Evolutionary conservation across 1,140 invertebrate genomes (phyloP).

Genomic region (Hylyphantes graminicola): DNA sequence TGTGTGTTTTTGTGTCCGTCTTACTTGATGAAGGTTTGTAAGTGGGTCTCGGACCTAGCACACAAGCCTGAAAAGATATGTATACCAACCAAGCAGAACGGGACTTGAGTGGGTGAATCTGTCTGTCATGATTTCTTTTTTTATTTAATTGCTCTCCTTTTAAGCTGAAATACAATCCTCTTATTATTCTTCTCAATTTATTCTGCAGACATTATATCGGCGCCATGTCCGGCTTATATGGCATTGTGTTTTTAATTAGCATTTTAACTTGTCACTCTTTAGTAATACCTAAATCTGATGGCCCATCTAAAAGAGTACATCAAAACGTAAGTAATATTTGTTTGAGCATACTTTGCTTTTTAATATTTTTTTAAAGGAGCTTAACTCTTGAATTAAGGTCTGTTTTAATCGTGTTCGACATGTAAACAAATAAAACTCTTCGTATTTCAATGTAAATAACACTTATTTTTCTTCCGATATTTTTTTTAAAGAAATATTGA

Average conservation of each 20-base stretch:
- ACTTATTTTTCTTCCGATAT: neutral
- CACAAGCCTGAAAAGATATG: no score
- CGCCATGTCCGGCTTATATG: constrained; percentile 29
- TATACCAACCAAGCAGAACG: no score
- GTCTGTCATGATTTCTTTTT: constrained; percentile 32
- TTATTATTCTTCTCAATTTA: constrained; percentile 7
- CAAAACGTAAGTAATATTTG: constrained; percentile 42
- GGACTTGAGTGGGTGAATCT: constrained; percentile 52
- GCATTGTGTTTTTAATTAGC: neutral
- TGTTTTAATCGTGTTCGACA: neutral
- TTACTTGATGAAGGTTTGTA: no score
- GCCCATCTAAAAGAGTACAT: constrained; percentile 37
- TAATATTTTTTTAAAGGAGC: neutral
- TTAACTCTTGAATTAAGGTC: no score
- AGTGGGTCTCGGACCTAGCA: no score
- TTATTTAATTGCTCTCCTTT: constrained; percentile 25
- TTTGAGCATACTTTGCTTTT: neutral
- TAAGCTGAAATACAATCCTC: constrained; percentile 22
- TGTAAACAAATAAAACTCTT: neutral
- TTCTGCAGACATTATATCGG: neutral
- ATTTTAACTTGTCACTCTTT: constrained; percentile 17
- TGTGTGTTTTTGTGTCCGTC: no score
- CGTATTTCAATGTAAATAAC: neutral
- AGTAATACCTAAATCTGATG: constrained; percentile 52
- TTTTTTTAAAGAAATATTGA: neutral